A percentile compares a stretch with the other conserved stretches of the same genome.
Evolutionary conservation across 2,113 vertebrate genomes (phyloP).

Genomic region (Connochaetes taurinus): DNA sequence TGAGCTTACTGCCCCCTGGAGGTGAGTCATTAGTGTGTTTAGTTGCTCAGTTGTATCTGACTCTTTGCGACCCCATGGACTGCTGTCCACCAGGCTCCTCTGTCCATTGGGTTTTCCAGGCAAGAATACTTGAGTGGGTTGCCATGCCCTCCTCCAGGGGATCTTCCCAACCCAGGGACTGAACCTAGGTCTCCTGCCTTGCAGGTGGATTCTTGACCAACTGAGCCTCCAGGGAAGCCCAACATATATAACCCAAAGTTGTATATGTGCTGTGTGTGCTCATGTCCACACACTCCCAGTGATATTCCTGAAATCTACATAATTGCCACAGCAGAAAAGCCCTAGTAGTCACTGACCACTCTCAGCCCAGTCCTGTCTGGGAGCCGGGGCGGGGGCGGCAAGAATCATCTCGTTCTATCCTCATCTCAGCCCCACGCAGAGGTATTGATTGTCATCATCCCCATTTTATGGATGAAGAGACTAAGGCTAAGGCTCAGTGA

Average conservation of each 20-base stretch:
- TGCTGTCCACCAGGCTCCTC: background rate
- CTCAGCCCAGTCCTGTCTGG: background rate
- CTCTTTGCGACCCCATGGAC: background rate
- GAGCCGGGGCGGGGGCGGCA: accelerated
- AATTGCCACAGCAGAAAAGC: accelerated
- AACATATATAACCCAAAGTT: no score
- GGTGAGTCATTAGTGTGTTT: background rate
- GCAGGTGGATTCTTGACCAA: background rate
- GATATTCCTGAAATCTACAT: background rate
- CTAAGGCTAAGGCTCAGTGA: background rate
- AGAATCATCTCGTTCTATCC: background rate
- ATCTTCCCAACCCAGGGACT: background rate
- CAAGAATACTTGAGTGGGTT: background rate
- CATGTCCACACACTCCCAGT: background rate
- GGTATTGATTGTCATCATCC: background rate
- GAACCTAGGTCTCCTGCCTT: background rate
- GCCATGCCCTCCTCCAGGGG: background rate
- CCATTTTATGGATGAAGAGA: background rate
- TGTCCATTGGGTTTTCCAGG: background rate
- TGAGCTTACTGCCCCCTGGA: background rate
- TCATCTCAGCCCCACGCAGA: background rate
- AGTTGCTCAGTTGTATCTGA: background rate
- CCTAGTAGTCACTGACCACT: accelerated
- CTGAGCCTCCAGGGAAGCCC: background rate
- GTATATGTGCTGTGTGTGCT: background rate